A percentile compares a stretch with the other conserved stretches of the same genome.
These are phyloP conservation scores for Epizoanthus fatuus DNA, from an alignment of 92 coral and sea anemone species.

Conservation along the genomic window DNA sequence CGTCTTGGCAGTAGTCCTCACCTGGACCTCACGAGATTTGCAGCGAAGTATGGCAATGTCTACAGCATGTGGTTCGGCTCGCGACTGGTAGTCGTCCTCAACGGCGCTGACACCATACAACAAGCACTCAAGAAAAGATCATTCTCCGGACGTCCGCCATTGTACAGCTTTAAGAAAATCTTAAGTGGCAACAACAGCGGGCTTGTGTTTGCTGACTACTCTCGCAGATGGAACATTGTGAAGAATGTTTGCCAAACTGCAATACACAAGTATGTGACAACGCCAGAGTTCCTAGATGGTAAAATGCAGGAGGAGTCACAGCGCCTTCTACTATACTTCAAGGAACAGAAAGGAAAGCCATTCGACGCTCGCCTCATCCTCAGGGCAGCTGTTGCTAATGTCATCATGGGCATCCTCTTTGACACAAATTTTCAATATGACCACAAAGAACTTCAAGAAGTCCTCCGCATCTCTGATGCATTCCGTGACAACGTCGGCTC, in stretches of 20 bases:
- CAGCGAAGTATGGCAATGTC: slow-evolving; percentile 54
- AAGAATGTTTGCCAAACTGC: slow-evolving; percentile 22
- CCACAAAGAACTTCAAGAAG: slow-evolving; percentile 45
- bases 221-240: slow-evolving; percentile 47
- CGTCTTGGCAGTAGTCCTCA: slow-evolving; percentile 64
- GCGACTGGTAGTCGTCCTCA: slow-evolving; percentile 47
- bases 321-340: slow-evolving; percentile 49
- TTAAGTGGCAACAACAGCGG: slow-evolving; percentile 56
- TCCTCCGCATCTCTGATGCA: slow-evolving; percentile 53
- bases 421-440: slow-evolving; percentile 57
- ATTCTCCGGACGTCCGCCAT: slow-evolving; percentile 61
- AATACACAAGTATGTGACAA: slow-evolving; percentile 20
- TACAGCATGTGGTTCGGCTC: slow-evolving; percentile 61
- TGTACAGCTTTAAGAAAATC: slow-evolving; percentile 60
- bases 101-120: slow-evolving; percentile 61
- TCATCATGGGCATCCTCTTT: slow-evolving; percentile 55
- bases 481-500: slow-evolving; percentile 57
- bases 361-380: slow-evolving; percentile 55
- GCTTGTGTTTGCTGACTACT: slow-evolving; percentile 43
- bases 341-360: slow-evolving; percentile 47
- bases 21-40: slow-evolving; percentile 51
- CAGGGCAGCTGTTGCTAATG: slow-evolving; percentile 49
- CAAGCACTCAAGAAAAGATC: slow-evolving; percentile 58
- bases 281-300: slow-evolving; percentile 40
- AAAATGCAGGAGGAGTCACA: slow-evolving; percentile 46